Percentiles rank a stretch among this genome's conserved stretches.
Evolutionary conservation across 2,888 invertebrate species (phyloP).

Genomic region (Rhabditoides inermis): DNA sequence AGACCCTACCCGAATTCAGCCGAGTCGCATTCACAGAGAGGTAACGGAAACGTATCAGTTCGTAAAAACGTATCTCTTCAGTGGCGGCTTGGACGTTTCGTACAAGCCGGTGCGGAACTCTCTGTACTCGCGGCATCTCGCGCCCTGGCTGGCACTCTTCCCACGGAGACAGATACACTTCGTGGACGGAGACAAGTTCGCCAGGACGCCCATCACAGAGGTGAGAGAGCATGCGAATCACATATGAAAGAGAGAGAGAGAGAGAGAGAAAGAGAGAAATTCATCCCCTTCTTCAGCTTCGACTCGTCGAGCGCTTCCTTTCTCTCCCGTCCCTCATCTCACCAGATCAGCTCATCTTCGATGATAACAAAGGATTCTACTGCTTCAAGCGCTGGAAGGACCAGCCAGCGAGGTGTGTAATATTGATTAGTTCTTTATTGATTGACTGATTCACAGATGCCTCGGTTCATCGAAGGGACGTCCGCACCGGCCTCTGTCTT

Average conservation of each 20-base stretch:
- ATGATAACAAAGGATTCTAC: constrained; percentile 90
- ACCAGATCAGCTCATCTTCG: constrained; percentile 85
- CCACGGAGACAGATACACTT: constrained; percentile 75
- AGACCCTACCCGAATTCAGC: constrained; percentile 53
- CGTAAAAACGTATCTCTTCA: too few relatives aligned
- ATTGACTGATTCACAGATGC: constrained; percentile 5
- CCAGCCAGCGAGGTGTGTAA: background rate
- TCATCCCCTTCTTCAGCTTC: constrained; percentile 59
- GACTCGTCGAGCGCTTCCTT: constrained; percentile 77
- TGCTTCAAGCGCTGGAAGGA: constrained; percentile 59
- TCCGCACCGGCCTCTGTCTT: constrained; percentile 31
- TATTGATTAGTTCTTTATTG: too few relatives aligned
- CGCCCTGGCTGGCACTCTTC: constrained; percentile 84
- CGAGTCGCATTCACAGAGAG: constrained; percentile 55
- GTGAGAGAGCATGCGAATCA: constrained; percentile 10
- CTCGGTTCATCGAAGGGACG: constrained; percentile 29
- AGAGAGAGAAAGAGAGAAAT: too few relatives aligned
- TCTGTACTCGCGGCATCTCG: constrained; percentile 80
- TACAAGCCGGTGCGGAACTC: constrained; percentile 62
- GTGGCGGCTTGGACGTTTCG: constrained; percentile 54
- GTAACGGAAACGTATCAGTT: too few relatives aligned
- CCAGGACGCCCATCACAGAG: constrained; percentile 80
- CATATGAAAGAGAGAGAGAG: constrained; percentile 5
- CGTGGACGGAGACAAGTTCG: constrained; percentile 84
- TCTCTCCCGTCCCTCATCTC: constrained; percentile 67